Base-by-base conservation (phyloP, 2,113 vertebrate genomes). In the Anhinga rufa region DNA sequence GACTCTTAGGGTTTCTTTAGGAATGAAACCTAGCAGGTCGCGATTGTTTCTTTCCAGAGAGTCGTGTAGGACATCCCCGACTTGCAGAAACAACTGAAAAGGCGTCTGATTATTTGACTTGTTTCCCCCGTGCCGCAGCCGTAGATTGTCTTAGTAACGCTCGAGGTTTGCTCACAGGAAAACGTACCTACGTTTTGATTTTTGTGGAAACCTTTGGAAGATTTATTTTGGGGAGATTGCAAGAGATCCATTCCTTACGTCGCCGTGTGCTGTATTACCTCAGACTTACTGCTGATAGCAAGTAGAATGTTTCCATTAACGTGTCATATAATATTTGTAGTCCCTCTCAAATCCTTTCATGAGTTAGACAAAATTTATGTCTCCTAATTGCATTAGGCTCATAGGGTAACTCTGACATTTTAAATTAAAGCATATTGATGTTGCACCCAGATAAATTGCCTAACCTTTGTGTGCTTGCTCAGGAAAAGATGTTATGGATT, bases 381-480 rank as follows among this genome's bases (percentile, higher is more conserved):
- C 91, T 21, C 74, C 84, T 92, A 94, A 95, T 96, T 93, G 92
- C 95, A 54, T 19, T 16, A 51, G 89, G 88, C 83, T 95, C 17
- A 0, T 7, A 34, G 80, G 86, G 90, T 38, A 71, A 8, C 6
- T 17, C 80, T 79, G 95, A 52, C 86, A 7, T 81, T 76, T 88
- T 22, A 87, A 91, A 92, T 91, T 40, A 89, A 91, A 91, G 69
- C 78, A 1, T 48, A 87, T 90, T 44, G 90, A 90, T 25, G 6
- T 87, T 52, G 58, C 55, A 4, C 68, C 52, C 88, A 34, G 79
- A 93, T 72, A 71, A 95, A 91, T 88, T 58, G 84, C 76, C 54
- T 77, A 62, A 94, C 92, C 95, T 96, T 90, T 90, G 81, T 68
- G 52, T 96, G 79, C 94, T 96, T 62, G 81, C 92, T 93, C 92